A percentile compares a stretch with the other conserved stretches of the same genome.
phyloP scores from a whole-genome alignment of 2,113 vertebrate species.

The Fregata magnificens region DNA sequence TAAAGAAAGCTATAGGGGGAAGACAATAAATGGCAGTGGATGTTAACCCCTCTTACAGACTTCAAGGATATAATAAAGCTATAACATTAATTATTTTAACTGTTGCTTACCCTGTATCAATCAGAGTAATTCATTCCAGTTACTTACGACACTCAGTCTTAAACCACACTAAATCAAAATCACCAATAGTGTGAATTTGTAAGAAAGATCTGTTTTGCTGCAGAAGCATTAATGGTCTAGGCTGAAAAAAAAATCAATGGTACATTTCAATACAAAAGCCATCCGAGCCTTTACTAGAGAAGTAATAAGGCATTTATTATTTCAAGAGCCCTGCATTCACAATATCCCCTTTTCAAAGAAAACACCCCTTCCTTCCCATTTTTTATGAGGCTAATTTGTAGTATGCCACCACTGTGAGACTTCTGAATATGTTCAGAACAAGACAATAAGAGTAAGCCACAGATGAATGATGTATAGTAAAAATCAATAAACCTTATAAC shows the following conservation, averaged over 20 bases:
- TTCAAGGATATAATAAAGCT: slow-evolving; percentile 12
- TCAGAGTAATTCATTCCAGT: slow-evolving; percentile 39
- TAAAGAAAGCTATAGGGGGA: background rate
- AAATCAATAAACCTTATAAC: slow-evolving; percentile 81
- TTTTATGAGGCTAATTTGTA: slow-evolving; percentile 68
- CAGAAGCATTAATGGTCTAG: background rate
- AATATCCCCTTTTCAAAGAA: slow-evolving; percentile 59
- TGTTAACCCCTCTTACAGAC: background rate
- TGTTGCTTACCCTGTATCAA: slow-evolving; percentile 30
- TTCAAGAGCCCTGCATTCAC: slow-evolving; percentile 65
- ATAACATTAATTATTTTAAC: slow-evolving; percentile 44
- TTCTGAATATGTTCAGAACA: slow-evolving; percentile 66
- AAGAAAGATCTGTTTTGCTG: slow-evolving; percentile 34
- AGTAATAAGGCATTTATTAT: slow-evolving; percentile 60
- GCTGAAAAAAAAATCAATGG: background rate
- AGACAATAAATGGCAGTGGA: slow-evolving; percentile 15
- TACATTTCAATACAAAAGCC: slow-evolving; percentile 64
- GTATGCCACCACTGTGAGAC: slow-evolving; percentile 58
- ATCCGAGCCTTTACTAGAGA: slow-evolving; percentile 61
- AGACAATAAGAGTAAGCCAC: slow-evolving; percentile 68
- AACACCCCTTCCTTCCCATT: slow-evolving; percentile 61
- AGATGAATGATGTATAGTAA: slow-evolving; percentile 76
- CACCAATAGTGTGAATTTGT: background rate
- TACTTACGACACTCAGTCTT: background rate
- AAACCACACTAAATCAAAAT: slow-evolving; percentile 44